Evolutionary conservation across 1,140 invertebrate genomes (phyloP).

Genomic region (Drosophila navojoa): DNA sequence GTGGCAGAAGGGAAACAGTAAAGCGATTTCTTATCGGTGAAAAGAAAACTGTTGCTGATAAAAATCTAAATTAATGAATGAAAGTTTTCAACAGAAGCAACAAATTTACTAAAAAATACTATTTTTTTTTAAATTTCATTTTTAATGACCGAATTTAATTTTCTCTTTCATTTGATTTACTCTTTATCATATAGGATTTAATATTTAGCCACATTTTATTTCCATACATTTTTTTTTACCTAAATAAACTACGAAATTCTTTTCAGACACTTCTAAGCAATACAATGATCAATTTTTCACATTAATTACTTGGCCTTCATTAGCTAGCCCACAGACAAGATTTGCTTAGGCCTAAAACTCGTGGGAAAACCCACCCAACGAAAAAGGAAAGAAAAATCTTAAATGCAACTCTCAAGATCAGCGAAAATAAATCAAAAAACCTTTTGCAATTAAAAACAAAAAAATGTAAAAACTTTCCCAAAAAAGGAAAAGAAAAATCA

Average conservation of each 20-base stretch:
- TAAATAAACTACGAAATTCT: background rate
- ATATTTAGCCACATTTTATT: no score
- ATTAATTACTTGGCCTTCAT: background rate
- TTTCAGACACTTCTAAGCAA: background rate
- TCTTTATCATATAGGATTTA: no score
- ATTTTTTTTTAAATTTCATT: no score
- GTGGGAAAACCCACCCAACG: conserved; percentile 57
- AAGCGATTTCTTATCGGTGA: conserved; percentile 28
- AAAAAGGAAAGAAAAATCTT: conserved; percentile 22
- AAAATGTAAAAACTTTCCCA: conserved; percentile 50
- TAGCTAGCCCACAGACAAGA: background rate
- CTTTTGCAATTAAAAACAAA: conserved; percentile 64
- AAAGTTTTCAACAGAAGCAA: conserved; percentile 3
- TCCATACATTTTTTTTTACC: background rate
- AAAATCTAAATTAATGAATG: conserved; percentile 11
- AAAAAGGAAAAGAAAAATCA: conserved; percentile 11
- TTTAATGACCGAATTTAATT: no score
- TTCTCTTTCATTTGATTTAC: no score
- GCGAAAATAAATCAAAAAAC: conserved; percentile 63
- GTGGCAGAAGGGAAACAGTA: conserved; percentile 28
- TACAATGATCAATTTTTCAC: background rate
- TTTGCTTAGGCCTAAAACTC: conserved; percentile 55
- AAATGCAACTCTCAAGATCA: conserved; percentile 25
- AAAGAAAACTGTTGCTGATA: background rate
- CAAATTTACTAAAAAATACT: background rate